Percentiles rank a stretch among this genome's conserved stretches.
Evolutionary conservation across 2,113 vertebrate genomes (phyloP).

Genomic region (Epinephelus cyanopodus): DNA sequence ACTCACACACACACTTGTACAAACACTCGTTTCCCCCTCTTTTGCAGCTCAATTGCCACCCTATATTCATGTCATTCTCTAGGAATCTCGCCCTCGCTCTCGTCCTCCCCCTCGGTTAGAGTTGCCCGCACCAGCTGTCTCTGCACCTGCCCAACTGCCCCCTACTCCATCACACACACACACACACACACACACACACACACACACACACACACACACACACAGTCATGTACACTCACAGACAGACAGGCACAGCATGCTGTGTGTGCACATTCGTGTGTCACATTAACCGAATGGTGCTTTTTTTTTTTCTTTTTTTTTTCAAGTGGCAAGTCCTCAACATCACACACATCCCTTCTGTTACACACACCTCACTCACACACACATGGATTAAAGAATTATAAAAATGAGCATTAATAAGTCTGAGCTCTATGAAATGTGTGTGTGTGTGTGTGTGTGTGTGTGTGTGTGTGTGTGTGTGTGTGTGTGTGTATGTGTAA

Average conservation of each 20-base stretch:
- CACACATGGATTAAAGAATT: constrained; percentile 64
- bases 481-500: constrained; percentile 6
- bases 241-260: constrained; percentile 47
- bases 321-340: constrained; percentile 13
- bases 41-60: constrained; percentile 55
- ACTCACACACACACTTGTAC: constrained; percentile 22
- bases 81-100: constrained; percentile 65
- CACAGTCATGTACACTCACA: constrained; percentile 1
- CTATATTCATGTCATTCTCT: constrained; percentile 68
- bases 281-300: constrained; percentile 15
- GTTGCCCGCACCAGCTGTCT: constrained; percentile 85
- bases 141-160: constrained; percentile 84
- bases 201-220: constrained; percentile 25
- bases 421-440: constrained; percentile 44
- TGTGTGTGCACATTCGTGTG: constrained; percentile 46
- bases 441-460: constrained; percentile 12
- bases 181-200: constrained; percentile 30
- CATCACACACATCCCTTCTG: constrained; percentile 11
- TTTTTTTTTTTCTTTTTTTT: constrained; percentile 4
- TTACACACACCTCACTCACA: constrained; percentile 45
- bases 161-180: constrained; percentile 27
- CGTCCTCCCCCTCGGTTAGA: constrained; percentile 75
- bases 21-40: constrained; percentile 48
- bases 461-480: constrained; percentile 14
- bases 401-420: constrained; percentile 52